A percentile compares a stretch with the other conserved stretches of the same genome.
Conservation (phyloP, 2,888 invertebrate species). For the Electrophaes corylata region DNA sequence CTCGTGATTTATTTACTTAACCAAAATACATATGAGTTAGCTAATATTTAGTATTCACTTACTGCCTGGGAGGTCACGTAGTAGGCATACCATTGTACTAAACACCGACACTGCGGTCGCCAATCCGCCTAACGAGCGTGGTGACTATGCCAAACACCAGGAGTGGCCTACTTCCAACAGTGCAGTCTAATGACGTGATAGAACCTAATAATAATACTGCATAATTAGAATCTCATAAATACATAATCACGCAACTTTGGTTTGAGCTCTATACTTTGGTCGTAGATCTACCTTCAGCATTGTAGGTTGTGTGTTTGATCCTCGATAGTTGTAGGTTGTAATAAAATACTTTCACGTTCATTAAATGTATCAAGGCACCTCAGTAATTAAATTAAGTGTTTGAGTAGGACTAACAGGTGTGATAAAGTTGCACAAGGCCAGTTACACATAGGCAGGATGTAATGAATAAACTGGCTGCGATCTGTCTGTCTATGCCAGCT, state of each 20-base stretch:
- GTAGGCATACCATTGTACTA: slow-evolving; percentile 40
- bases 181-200: no score
- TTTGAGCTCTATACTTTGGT: no score
- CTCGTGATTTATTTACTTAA: not conserved
- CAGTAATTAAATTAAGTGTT: slow-evolving; percentile 54
- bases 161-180: no score
- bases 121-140: no score
- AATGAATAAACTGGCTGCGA: slow-evolving; percentile 11
- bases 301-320: no score
- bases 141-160: no score
- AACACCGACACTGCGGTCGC: no score
- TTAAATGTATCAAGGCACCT: slow-evolving; percentile 43
- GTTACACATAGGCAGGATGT: slow-evolving; percentile 24
- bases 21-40: not conserved
- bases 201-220: no score
- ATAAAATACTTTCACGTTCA: not conserved
- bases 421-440: slow-evolving; percentile 22
- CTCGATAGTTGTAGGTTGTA: no score
- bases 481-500: slow-evolving; percentile 28
- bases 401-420: slow-evolving; percentile 39
- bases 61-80: slow-evolving; percentile 37
- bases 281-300: no score
- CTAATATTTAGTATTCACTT: slow-evolving; percentile 42
- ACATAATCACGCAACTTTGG: no score
- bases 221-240: no score